Evolutionary conservation across 2,888 invertebrate genomes (phyloP), one percentile per base, ranked within the genome.

Genomic region (Hydriomena furcata): DNA sequence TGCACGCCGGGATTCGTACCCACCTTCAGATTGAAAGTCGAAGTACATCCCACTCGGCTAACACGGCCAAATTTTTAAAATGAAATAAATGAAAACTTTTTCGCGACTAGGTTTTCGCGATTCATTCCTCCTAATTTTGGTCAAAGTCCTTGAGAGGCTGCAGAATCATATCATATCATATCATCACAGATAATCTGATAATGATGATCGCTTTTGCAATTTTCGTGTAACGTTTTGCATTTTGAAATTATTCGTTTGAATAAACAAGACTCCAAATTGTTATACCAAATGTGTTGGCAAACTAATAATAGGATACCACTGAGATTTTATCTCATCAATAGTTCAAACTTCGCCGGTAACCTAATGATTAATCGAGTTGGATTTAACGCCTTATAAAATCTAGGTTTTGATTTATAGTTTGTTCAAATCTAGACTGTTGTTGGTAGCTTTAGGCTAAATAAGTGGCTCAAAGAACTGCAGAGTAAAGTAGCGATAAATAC

Each of bases 261-360:
- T 27, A 43, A 27, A 37, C 27, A 48, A 31, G 8, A 12, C 17
- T 17, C 4, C 41, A 40, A 24, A 50, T 20, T 25, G 34, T 13
- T 41, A 13, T 35, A 45, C 45, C 49, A 36, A 32, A 52, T 52
- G 42, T 30, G 47, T 42, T 42, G 17, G 37, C 46, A 32, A 56
- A 52, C 58, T 42, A 45, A 62, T 55, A 57, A 63, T 61, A 59
- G 58, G 43, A 59, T 60, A 58, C 59, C 45, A 42, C 45, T 30
- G 17, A 47, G 63, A 65, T 63, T 47, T 55, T 65, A 63, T 65
- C 62, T 47, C 50, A 36, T 28, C 60, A 40, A 62, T 63, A 65
- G 61, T 61, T 63, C 59, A 63, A 58, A 62, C 58, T 55, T 58
- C 21, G 51, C 46, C 20, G 20, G 55, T 48, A 58, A 55, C 49